Conservation (phyloP, 2,888 invertebrate genomes). For the Eupeodes luniger region DNA sequence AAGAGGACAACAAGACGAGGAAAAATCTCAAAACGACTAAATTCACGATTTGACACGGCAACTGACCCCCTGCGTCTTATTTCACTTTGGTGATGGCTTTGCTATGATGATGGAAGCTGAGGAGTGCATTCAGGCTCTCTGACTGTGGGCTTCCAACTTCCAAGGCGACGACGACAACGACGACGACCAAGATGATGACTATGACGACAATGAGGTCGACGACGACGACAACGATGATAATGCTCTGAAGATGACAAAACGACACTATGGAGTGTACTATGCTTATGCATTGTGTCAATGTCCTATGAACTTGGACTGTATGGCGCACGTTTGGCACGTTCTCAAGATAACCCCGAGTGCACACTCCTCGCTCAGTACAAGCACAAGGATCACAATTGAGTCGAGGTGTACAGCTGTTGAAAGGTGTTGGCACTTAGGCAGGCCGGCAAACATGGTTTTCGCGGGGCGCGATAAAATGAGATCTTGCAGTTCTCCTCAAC, state of each 20-base stretch:
- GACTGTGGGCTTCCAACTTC: not conserved
- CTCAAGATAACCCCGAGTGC: constrained; percentile 61
- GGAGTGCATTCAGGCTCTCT: constrained; percentile 44
- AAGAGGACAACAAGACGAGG: constrained; percentile 16
- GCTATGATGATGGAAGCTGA: constrained; percentile 2
- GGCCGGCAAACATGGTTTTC: constrained; percentile 41
- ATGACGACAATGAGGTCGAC: not conserved
- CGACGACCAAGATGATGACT: not conserved
- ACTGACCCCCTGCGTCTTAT: constrained; percentile 65
- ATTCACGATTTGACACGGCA: constrained; percentile 71
- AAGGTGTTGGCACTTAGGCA: constrained; percentile 65
- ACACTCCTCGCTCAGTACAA: constrained; percentile 11
- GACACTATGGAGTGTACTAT: constrained; percentile 18
- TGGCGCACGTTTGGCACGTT: constrained; percentile 76
- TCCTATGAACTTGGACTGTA: constrained; percentile 73
- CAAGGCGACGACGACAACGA: too few species aligned
- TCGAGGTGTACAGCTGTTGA: constrained; percentile 53
- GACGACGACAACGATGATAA: constrained; percentile 21
- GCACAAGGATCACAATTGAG: constrained; percentile 35
- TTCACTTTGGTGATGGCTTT: constrained; percentile 24
- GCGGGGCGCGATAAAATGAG: constrained; percentile 54
- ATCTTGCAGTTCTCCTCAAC: constrained; percentile 38
- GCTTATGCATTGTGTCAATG: constrained; percentile 66
- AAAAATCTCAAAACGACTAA: constrained; percentile 51
- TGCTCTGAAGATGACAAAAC: constrained; percentile 37